Evolutionary conservation across 2,113 vertebrate species (phyloP).

Genomic region (Capreolus pygargus): DNA sequence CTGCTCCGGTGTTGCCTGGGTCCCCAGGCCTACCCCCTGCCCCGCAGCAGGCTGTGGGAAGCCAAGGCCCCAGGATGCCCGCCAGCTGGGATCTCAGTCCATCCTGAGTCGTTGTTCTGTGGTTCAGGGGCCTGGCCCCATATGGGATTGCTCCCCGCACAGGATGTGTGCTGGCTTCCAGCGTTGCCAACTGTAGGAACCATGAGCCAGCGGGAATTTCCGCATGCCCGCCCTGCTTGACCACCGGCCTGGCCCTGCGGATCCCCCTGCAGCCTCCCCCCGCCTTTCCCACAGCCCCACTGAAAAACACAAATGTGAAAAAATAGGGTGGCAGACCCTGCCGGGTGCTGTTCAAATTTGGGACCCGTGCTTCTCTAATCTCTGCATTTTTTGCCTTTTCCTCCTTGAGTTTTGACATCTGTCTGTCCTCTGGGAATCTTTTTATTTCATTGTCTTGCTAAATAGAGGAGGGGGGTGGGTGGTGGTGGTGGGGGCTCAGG

Average conservation of each 20-base stretch:
- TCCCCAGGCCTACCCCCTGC: neutral
- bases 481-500: neutral
- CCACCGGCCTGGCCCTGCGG: rapidly evolving
- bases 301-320: neutral
- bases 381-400: neutral
- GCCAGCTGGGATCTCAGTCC: neutral
- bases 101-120: neutral
- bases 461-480: conserved; percentile 38
- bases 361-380: neutral
- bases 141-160: neutral
- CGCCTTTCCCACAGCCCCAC: neutral
- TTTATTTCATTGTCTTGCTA: conserved; percentile 28
- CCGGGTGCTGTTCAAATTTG: neutral
- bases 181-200: neutral
- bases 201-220: neutral
- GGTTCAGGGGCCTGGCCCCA: neutral
- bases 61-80: neutral
- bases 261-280: neutral
- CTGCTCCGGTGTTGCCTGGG: neutral
- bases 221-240: neutral
- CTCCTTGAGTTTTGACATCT: neutral
- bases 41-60: neutral
- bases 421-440: neutral
- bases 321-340: neutral
- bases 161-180: neutral